phyloP scores from a whole-genome alignment of 2,888 invertebrate genomes.

The Acrobasis suavella region DNA sequence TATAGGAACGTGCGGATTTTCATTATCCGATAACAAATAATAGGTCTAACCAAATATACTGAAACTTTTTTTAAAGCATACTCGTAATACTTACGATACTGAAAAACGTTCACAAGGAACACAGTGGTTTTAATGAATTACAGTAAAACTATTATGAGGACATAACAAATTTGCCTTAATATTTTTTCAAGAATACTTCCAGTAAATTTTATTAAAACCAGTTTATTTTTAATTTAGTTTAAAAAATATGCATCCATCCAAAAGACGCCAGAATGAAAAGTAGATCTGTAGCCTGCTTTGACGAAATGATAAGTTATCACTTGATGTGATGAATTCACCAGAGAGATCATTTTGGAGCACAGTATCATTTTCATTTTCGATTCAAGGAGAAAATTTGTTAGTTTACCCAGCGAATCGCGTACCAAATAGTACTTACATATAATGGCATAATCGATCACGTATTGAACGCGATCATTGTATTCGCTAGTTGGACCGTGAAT shows the following conservation, averaged over 20 bases:
- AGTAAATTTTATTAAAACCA: too few relatives aligned
- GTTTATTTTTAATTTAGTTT: too few relatives aligned
- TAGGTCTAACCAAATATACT: neutral
- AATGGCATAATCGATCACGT: conserved; percentile 79
- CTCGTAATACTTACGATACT: too few relatives aligned
- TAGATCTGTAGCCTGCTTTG: neutral
- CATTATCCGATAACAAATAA: neutral
- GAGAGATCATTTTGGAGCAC: neutral
- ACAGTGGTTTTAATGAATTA: too few relatives aligned
- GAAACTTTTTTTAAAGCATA: too few relatives aligned
- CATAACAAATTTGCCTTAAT: too few relatives aligned
- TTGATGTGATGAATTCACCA: too few relatives aligned
- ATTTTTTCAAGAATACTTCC: too few relatives aligned
- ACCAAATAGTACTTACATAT: conserved; percentile 46
- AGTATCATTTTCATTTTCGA: neutral
- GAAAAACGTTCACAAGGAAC: too few relatives aligned
- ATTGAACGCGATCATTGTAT: conserved; percentile 79
- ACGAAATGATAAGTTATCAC: neutral
- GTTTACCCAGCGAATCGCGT: conserved; percentile 27
- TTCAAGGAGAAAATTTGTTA: conserved; percentile 23
- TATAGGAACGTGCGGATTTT: conserved; percentile 8
- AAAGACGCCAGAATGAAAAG: neutral
- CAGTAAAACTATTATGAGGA: too few relatives aligned
- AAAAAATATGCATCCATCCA: too few relatives aligned
- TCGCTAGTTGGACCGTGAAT: conserved; percentile 79